These are phyloP conservation scores for Drosophila bocki DNA, from an alignment of 1,140 invertebrate genomes.

Conservation along the genomic window DNA sequence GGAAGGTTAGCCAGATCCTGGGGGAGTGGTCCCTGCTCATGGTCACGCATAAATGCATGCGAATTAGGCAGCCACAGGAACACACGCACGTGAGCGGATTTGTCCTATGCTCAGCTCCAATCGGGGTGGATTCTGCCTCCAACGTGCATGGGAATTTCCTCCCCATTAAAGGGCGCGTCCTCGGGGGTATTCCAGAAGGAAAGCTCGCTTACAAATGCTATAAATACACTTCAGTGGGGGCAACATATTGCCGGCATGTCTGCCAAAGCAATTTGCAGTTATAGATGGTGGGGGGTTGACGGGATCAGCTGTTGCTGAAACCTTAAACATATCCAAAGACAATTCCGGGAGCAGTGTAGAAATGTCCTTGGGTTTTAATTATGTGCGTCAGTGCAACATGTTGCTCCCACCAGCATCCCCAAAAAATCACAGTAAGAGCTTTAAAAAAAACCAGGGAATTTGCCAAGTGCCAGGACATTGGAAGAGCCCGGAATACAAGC, in stretches of 20 bases:
- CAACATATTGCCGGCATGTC: constrained; percentile 78
- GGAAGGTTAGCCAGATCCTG: constrained; percentile 10
- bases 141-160: constrained; percentile 60
- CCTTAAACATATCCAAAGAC: constrained; percentile 20
- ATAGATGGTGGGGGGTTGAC: constrained; percentile 59
- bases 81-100: constrained; percentile 57
- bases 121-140: constrained; percentile 15
- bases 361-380: constrained; percentile 53
- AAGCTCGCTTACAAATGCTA: constrained; percentile 53
- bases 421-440: constrained; percentile 36
- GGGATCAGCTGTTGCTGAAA: constrained; percentile 66
- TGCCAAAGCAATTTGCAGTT: constrained; percentile 70
- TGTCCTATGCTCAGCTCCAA: constrained; percentile 13
- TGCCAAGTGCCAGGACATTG: constrained; percentile 53
- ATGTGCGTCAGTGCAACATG: constrained; percentile 68
- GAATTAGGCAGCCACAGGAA: constrained; percentile 66
- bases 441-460: constrained; percentile 45
- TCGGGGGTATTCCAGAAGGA: constrained; percentile 49
- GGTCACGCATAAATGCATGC: constrained; percentile 83
- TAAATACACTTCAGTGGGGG: constrained; percentile 67
- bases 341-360: neutral
- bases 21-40: constrained; percentile 52
- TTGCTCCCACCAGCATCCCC: constrained; percentile 34
- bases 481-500: too few species aligned
- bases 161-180: constrained; percentile 23